Evolutionary conservation across 1,140 invertebrate species (phyloP).

Genomic region (Saccostrea cuccullata): DNA sequence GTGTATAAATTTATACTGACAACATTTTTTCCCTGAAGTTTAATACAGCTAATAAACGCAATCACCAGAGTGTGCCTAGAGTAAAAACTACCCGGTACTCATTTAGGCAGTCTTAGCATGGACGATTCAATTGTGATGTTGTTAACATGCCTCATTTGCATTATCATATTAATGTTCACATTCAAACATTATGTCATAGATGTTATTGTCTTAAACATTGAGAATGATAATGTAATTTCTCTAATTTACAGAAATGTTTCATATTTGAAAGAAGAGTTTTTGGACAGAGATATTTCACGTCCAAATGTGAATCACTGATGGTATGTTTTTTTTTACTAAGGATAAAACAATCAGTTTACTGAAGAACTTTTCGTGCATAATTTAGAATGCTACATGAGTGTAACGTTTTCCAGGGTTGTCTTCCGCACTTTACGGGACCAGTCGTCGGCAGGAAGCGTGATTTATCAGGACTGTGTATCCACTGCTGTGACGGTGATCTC

Average conservation of each 20-base stretch:
- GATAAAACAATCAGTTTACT: neutral
- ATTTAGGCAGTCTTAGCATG: too few species aligned
- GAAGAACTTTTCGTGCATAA: neutral
- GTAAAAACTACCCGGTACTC: too few species aligned
- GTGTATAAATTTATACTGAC: too few species aligned
- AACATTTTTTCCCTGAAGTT: too few species aligned
- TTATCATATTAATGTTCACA: too few species aligned
- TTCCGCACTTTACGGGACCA: neutral
- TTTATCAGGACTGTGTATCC: neutral
- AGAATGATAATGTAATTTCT: neutral
- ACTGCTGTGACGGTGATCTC: constrained; percentile 18
- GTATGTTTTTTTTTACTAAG: neutral
- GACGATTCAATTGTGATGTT: too few species aligned
- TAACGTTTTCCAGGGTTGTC: neutral
- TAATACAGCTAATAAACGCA: too few species aligned
- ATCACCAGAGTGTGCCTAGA: too few species aligned
- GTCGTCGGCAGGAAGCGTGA: constrained; percentile 8
- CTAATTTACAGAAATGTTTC: neutral
- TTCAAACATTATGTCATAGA: too few species aligned
- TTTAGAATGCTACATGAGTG: neutral
- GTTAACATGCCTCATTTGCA: too few species aligned
- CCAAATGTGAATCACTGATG: constrained; percentile 19
- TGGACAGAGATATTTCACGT: constrained; percentile 10
- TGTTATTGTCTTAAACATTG: too few species aligned
- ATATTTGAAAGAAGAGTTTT: neutral